phyloP scores from a whole-genome alignment of 2,797 vertebrate genomes.

The Falco cherrug region DNA sequence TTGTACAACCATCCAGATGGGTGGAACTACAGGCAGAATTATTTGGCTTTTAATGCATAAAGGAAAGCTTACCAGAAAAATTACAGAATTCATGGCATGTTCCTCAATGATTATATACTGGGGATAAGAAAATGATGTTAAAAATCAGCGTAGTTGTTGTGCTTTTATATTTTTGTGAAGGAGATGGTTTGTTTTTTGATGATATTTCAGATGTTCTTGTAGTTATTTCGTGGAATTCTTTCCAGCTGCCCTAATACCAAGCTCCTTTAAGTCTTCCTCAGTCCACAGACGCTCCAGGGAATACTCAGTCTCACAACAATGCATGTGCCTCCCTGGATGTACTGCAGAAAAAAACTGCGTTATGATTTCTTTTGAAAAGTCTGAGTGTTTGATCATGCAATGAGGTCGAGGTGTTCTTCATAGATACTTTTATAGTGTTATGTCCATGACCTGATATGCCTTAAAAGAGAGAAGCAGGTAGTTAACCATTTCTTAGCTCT shows the following conservation, averaged over 20 bases:
- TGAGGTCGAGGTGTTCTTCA: background rate
- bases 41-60: slow-evolving; percentile 20
- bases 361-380: background rate
- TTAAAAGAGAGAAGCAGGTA: background rate
- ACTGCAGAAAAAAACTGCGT: background rate
- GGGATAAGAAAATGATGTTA: background rate
- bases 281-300: background rate
- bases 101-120: background rate
- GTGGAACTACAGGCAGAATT: slow-evolving; percentile 1
- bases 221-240: background rate
- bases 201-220: background rate
- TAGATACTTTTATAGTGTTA: fast-evolving
- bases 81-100: background rate
- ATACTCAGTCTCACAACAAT: background rate
- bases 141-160: background rate
- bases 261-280: background rate
- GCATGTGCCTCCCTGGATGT: background rate
- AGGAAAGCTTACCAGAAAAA: background rate
- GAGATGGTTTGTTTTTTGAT: background rate
- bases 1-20: slow-evolving; percentile 4
- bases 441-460: background rate
- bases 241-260: background rate
- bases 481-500: background rate
- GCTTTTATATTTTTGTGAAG: background rate
- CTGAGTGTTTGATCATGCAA: background rate